A percentile compares a stretch with the other conserved stretches of the same genome.
Conservation (phyloP, 2,797 vertebrate genomes). For the Arrhamphus sclerolepis region DNA sequence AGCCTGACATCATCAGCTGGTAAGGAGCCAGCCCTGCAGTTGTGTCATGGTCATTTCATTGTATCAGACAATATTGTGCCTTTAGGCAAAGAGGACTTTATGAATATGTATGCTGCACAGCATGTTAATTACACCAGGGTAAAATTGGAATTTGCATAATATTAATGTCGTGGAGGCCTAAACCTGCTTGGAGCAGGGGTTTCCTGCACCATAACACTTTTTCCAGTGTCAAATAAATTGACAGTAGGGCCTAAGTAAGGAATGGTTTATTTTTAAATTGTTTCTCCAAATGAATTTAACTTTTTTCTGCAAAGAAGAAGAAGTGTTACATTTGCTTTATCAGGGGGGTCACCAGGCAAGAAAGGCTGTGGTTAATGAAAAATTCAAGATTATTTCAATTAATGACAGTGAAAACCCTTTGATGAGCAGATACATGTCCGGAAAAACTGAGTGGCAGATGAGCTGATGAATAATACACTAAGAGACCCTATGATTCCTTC, state of each 20-base stretch:
- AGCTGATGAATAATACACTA: conserved; percentile 74
- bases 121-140: conserved; percentile 53
- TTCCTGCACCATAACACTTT: conserved; percentile 27
- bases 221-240: conserved; percentile 14
- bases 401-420: conserved; percentile 54
- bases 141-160: conserved; percentile 52
- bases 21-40: conserved; percentile 27
- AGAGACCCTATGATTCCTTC: conserved; percentile 65
- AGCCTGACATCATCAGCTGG: conserved; percentile 42
- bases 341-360: conserved; percentile 46
- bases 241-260: conserved; percentile 10
- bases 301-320: too few species aligned
- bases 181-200: conserved; percentile 11
- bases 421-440: conserved; percentile 50
- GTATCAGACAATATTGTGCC: conserved; percentile 40
- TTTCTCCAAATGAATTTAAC: too few species aligned
- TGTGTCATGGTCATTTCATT: conserved; percentile 39
- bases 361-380: conserved; percentile 53
- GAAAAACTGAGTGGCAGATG: conserved; percentile 66
- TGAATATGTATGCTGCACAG: conserved; percentile 56
- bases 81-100: conserved; percentile 39
- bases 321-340: conserved; percentile 45
- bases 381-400: conserved; percentile 65
- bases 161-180: conserved; percentile 46
- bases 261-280: conserved; percentile 18